These are phyloP conservation scores for Chironomus tentans DNA, from an alignment of 2,888 invertebrate species.

Conservation along the genomic window DNA sequence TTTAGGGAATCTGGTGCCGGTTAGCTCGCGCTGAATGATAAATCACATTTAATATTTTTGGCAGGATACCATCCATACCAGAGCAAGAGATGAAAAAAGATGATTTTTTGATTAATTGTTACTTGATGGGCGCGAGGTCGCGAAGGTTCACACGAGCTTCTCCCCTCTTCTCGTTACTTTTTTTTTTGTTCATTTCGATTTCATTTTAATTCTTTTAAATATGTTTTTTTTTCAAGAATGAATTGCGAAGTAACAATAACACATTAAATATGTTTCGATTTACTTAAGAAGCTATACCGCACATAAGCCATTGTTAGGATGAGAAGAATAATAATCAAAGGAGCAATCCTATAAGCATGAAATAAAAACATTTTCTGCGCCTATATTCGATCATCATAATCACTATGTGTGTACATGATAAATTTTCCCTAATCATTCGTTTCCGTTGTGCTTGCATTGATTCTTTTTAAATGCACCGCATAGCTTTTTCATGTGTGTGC, in stretches of 20 bases:
- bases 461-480: background rate
- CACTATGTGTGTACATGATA: slow-evolving; percentile 3
- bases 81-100: background rate
- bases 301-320: background rate
- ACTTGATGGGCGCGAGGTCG: slow-evolving; percentile 15
- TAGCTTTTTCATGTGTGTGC: background rate
- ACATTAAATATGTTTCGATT: background rate
- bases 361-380: background rate
- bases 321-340: background rate
- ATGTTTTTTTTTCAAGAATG: background rate
- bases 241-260: background rate
- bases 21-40: slow-evolving; percentile 17
- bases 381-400: background rate
- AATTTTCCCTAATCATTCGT: slow-evolving; percentile 21
- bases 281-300: slow-evolving; percentile 10
- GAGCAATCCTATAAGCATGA: background rate
- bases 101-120: slow-evolving; percentile 15
- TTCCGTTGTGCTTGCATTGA: slow-evolving; percentile 5
- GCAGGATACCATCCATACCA: background rate
- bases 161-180: too few relatives aligned
- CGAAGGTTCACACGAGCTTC: background rate
- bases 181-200: too few relatives aligned
- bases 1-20: background rate
- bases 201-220: background rate
- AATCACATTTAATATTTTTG: slow-evolving; percentile 10